Conservation (phyloP, 2,888 invertebrate species). For the Blastobasis lacticolella region DNA sequence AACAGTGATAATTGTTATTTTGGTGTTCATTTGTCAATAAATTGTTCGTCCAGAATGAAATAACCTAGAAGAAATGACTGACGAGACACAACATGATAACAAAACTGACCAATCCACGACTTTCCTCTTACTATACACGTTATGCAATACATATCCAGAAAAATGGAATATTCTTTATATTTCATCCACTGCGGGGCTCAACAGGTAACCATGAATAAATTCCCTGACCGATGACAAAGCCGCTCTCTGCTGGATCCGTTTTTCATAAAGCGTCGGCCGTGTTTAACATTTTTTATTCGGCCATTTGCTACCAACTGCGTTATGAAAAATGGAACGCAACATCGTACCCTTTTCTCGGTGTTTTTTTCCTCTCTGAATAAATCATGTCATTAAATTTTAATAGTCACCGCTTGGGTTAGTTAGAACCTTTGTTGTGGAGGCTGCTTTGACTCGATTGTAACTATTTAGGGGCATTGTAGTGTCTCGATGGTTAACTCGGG, state of each 20-base stretch:
- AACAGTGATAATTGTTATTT: too few relatives aligned
- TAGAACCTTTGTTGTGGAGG: constrained; percentile 65
- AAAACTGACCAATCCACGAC: constrained; percentile 15
- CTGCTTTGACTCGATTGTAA: constrained; percentile 68
- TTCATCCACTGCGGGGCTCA: constrained; percentile 65
- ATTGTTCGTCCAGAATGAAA: too few relatives aligned
- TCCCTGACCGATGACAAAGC: constrained; percentile 66
- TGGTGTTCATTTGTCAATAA: too few relatives aligned
- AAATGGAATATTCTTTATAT: constrained; percentile 70
- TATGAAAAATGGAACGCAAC: constrained; percentile 73
- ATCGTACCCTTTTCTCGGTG: constrained; percentile 68
- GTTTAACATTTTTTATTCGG: constrained; percentile 71
- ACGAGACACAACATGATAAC: too few relatives aligned
- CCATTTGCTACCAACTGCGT: constrained; percentile 75
- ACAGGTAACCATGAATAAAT: constrained; percentile 69
- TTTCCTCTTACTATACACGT: constrained; percentile 35
- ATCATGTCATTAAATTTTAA: constrained; percentile 75
- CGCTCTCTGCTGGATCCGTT: constrained; percentile 57
- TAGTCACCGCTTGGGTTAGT: constrained; percentile 70
- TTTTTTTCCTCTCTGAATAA: constrained; percentile 62
- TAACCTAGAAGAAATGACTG: too few relatives aligned
- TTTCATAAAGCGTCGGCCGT: constrained; percentile 72
- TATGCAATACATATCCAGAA: constrained; percentile 67
- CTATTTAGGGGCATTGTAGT: constrained; percentile 64
- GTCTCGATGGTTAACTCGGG: constrained; percentile 59